Conservation (phyloP, 2,888 invertebrate genomes). For the Epicampocera succincta region DNA sequence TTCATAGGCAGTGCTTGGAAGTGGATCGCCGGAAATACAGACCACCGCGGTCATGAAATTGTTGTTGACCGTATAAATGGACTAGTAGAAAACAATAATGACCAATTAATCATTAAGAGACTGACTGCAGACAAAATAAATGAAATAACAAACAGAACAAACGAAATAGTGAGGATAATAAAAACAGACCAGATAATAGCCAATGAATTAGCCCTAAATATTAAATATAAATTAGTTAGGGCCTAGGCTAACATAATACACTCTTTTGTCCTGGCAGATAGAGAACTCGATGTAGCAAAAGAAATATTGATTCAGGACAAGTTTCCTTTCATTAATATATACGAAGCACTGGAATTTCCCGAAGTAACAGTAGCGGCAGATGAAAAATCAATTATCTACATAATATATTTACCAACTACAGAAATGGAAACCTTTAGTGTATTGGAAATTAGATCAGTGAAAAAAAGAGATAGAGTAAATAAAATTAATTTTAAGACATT, state of each 20-base stretch:
- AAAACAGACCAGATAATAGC: neutral
- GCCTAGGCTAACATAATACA: neutral
- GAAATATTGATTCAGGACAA: neutral
- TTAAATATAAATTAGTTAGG: neutral
- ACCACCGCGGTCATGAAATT: too few species aligned
- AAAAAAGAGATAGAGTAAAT: conserved; percentile 51
- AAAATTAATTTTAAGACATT: conserved; percentile 28
- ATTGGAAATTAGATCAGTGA: conserved; percentile 24
- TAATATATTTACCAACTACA: conserved; percentile 37
- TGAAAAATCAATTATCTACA: too few species aligned
- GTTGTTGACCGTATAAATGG: too few species aligned
- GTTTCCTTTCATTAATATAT: neutral
- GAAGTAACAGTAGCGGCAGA: conserved; percentile 1
- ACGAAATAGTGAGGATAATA: neutral
- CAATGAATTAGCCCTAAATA: neutral
- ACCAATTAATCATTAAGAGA: too few species aligned
- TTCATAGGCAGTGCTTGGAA: too few species aligned
- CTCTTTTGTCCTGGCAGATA: neutral
- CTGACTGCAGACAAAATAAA: too few species aligned
- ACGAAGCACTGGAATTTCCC: conserved; percentile 11
- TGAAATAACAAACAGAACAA: too few species aligned
- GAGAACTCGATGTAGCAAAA: neutral
- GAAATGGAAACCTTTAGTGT: conserved; percentile 30
- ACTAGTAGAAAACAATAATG: too few species aligned
- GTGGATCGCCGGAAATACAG: too few species aligned